Evolutionary conservation across 2,797 vertebrate genomes (phyloP).

Genomic region (Hydrophis major): DNA sequence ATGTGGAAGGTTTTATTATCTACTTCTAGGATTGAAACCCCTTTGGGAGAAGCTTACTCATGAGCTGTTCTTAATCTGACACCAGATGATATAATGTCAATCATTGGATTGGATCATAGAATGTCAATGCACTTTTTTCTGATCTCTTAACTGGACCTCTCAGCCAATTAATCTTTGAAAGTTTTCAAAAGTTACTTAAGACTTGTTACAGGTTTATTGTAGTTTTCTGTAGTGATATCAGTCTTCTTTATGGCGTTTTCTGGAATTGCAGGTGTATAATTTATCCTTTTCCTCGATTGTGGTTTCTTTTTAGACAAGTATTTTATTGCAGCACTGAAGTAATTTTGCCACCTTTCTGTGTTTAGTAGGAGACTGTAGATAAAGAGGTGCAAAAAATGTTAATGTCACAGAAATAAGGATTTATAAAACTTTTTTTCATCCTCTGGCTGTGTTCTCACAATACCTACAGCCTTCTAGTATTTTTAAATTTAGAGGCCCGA

Average conservation of each 20-base stretch:
- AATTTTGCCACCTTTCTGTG: background rate
- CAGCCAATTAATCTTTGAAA: background rate
- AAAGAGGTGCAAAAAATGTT: background rate
- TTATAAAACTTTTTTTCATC: background rate
- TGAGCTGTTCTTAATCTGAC: background rate
- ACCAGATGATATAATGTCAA: background rate
- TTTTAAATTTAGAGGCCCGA: background rate
- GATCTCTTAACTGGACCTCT: background rate
- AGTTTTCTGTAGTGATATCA: background rate
- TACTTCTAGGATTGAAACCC: background rate
- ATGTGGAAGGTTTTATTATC: background rate
- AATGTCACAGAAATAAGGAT: background rate
- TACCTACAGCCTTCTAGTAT: background rate
- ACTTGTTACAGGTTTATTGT: background rate
- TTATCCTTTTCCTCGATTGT: background rate
- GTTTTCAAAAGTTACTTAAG: background rate
- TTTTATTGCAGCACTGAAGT: background rate
- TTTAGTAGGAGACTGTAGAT: background rate
- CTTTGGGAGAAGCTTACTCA: background rate
- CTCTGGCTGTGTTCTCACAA: background rate
- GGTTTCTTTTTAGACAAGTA: background rate
- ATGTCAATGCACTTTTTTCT: background rate
- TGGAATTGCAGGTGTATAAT: background rate
- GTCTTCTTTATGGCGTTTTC: background rate
- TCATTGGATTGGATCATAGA: background rate